Evolutionary conservation across 2,888 invertebrate species (phyloP).

Genomic region (Anticlea derivata): DNA sequence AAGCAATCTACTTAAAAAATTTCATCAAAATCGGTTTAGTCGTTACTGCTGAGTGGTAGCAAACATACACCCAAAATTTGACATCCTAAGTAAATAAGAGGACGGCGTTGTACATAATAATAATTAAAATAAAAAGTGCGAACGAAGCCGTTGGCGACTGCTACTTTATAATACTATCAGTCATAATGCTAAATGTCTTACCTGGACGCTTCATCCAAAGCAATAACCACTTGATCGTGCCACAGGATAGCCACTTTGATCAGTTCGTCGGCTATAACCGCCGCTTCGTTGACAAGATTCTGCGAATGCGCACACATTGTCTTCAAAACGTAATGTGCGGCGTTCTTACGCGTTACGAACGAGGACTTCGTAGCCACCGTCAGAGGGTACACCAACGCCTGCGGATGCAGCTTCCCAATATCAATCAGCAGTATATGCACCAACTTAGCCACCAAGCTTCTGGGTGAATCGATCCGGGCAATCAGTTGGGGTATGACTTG

Average conservation of each 20-base stretch:
- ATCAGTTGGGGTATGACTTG: slow-evolving; percentile 99
- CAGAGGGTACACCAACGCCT: slow-evolving; percentile 98
- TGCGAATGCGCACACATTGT: slow-evolving; percentile 97
- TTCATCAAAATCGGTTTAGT: too few relatives aligned
- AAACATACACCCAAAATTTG: too few relatives aligned
- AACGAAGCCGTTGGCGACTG: too few relatives aligned
- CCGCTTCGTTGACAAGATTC: slow-evolving; percentile 95
- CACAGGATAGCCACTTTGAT: slow-evolving; percentile 99
- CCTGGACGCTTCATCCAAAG: slow-evolving; percentile 95
- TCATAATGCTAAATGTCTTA: slow-evolving; percentile 37
- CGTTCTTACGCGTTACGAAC: slow-evolving; percentile 90
- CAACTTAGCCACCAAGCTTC: slow-evolving; percentile 93
- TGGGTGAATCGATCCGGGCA: slow-evolving; percentile 97
- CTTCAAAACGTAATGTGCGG: slow-evolving; percentile 96
- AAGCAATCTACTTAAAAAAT: too few relatives aligned
- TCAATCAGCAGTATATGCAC: slow-evolving; percentile 97
- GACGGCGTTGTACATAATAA: too few relatives aligned
- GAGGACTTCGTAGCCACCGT: slow-evolving; percentile 98
- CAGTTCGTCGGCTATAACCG: slow-evolving; percentile 97
- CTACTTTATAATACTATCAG: too few relatives aligned
- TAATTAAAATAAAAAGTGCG: too few relatives aligned
- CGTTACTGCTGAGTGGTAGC: too few relatives aligned
- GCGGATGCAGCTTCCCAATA: slow-evolving; percentile 98
- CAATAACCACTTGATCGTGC: slow-evolving; percentile 95
- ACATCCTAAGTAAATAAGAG: too few relatives aligned